Base-by-base conservation (phyloP, 2,888 invertebrate species). In the Ophion ventricosus region DNA sequence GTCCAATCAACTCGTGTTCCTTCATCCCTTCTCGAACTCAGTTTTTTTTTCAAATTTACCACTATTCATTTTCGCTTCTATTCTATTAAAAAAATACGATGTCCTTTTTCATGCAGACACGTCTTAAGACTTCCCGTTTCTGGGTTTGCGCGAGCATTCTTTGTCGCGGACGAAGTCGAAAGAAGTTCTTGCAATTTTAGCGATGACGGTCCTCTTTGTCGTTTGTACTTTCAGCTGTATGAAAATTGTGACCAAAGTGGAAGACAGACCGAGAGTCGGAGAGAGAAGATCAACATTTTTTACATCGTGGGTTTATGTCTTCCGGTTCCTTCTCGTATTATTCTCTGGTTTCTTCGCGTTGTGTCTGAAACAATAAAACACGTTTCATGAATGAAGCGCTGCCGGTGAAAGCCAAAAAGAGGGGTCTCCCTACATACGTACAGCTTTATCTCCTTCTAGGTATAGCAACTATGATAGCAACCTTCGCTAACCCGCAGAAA, bases 321-420 rank as follows among this genome's bases (percentile, higher is more conserved):
- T 92, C 92, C 92, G 92, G 91, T 92, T 91, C 91, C 90, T 91
- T 88, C 64, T 87, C 88, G 86, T 86, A 89, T 89, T 90, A 91
- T 90, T 91, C 90, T 90, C 88, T 89, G 89, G 88, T 87, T 89
- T 88, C 90, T 89, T 88, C 86, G 87, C 88, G 90, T 90, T 91
- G 88, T 89, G 90, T 87, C 90, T 91, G 90, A 90, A 92, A 91
- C 92, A 91, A 92, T 92, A 92, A 92, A 92, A 92, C 91, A 92
- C 90, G 87, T 92, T 73, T 91, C 88, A 90, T 91, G 92, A 92
- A 92, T 92, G 92, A 91, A 92, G 86, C 89, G 89, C 88, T 88
- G 88, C 88, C 88, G 86, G 79, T 83, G 75, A 73, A 80, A 81
- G 80, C 80, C 82, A 84, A 74, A 82, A 23, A 59, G 74, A 67